phyloP scores from a whole-genome alignment of 2,797 vertebrate species.

The Rhodeus uyekii region DNA sequence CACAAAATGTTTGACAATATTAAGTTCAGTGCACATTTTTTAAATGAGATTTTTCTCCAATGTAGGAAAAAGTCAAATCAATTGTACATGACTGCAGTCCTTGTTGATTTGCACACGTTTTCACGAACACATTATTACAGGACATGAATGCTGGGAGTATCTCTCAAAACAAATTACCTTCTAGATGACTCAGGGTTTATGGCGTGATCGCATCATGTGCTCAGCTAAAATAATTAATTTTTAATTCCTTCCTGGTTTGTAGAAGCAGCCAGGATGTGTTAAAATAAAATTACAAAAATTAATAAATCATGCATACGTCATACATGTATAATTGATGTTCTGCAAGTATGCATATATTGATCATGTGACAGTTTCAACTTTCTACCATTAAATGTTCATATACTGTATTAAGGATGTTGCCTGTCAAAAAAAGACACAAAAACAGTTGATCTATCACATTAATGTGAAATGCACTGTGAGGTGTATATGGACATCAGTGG shows the following conservation, averaged over 20 bases:
- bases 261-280: slow-evolving; percentile 1
- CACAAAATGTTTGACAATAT: neutral
- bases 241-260: slow-evolving; percentile 42
- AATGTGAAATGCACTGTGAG: neutral
- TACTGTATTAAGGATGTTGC: neutral
- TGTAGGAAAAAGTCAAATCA: neutral
- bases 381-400: neutral
- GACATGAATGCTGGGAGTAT: slow-evolving; percentile 9
- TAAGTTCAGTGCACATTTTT: neutral
- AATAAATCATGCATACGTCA: slow-evolving; percentile 24
- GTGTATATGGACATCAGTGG: neutral
- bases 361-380: neutral
- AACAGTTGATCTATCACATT: too few species aligned
- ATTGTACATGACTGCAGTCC: neutral
- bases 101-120: neutral
- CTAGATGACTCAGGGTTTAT: slow-evolving; percentile 24
- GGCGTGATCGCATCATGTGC: slow-evolving; percentile 16
- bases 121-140: neutral
- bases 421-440: neutral
- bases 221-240: slow-evolving; percentile 47
- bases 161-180: slow-evolving; percentile 22
- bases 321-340: slow-evolving; percentile 8
- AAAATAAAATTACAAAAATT: neutral
- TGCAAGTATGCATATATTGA: neutral
- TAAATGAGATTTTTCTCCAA: neutral